Evolutionary conservation across 2,113 vertebrate genomes (phyloP).

Genomic region (Corythornis cristatus): DNA sequence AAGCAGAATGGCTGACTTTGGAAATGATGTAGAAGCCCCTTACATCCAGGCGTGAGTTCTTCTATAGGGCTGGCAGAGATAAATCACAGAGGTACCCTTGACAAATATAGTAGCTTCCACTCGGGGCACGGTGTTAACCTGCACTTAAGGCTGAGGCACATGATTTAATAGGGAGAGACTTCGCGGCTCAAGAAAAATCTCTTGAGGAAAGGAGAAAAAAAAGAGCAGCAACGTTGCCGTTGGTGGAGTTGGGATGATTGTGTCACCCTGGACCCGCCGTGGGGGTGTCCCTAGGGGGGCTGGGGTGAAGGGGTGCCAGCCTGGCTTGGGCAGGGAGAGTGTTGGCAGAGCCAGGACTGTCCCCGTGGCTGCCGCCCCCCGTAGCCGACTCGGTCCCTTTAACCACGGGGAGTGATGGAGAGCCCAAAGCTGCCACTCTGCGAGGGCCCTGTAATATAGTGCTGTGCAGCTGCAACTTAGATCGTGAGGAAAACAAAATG

Average conservation of each 20-base stretch:
- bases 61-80: not conserved
- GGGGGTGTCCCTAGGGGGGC: accelerated
- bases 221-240: accelerated
- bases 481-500: slow-evolving; percentile 68
- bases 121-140: slow-evolving; percentile 51
- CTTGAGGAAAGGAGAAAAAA: not conserved
- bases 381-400: slow-evolving; percentile 36
- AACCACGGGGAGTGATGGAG: slow-evolving; percentile 41
- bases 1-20: not conserved
- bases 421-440: slow-evolving; percentile 39
- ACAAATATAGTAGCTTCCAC: slow-evolving; percentile 50
- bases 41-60: not conserved
- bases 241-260: not conserved
- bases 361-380: not conserved
- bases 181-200: slow-evolving; percentile 36
- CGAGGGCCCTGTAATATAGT: slow-evolving; percentile 61
- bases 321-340: not conserved
- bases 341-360: not conserved
- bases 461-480: slow-evolving; percentile 75
- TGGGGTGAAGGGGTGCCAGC: accelerated
- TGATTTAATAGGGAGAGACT: slow-evolving; percentile 59
- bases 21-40: not conserved
- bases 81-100: slow-evolving; percentile 35
- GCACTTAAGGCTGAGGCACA: slow-evolving; percentile 58
- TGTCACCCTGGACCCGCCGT: not conserved